Base-by-base conservation (phyloP, 2,888 invertebrate genomes). In the Serrognathus titanus region DNA sequence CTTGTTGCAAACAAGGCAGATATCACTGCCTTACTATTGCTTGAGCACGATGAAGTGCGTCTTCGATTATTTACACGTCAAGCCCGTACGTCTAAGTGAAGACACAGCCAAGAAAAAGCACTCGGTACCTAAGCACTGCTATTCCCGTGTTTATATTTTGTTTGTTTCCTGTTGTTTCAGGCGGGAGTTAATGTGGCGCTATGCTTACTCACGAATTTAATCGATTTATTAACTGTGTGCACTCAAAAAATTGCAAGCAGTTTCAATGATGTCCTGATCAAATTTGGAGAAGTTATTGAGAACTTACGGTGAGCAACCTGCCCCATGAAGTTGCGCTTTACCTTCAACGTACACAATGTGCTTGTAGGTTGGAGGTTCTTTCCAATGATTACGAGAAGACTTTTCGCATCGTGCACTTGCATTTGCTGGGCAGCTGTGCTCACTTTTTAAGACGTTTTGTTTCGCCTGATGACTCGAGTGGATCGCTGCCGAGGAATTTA, bases 221-320 rank as follows among this genome's bases (percentile, higher is more conserved):
- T 82, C 2, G 74, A 78, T 46, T 74, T 88, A 52, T 69, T 87
- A 50, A 70, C 79, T 16, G 76, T 80, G 37, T 83, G 83, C 66
- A 31, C 4, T 31, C 24, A 31, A 31, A 31, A 7, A 31, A 31
- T 31, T 31, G 24, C 24, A 81, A 49, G 75, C 81, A 11, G 81
- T 65, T 78, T 82, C 45, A 81, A 81, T 62, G 80, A 81, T 73
- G 73, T 79, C 7, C 80, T 87, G 72, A 76, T 82, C n/a, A 73
- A 82, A 61, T 70, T 85, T 58, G 86, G 85, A 10, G 85, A 85
- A 57, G 71, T 82, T 40, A 65, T 85, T 39, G 78, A 77, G 58
- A 81, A 82, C 70, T 83, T 81, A 66, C 80, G 82, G 84, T 82
- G 64, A 57, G 24, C 3, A 7, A 31, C 5, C 6, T 31, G 24